Conservation (phyloP, 2,888 invertebrate species). For the Calliscelio sp. region DNA sequence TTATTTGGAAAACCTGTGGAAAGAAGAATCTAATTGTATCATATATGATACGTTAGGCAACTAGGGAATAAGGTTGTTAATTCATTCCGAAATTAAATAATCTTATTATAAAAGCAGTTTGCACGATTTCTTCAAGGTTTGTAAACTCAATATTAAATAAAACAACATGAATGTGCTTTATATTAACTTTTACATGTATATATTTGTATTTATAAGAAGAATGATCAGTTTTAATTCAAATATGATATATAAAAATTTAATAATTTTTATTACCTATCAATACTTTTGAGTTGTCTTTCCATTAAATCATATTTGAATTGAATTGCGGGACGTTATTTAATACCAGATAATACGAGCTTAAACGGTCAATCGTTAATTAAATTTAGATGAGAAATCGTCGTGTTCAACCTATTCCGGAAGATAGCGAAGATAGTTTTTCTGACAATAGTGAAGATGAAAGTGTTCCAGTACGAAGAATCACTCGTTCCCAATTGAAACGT, state of each 20-base stretch:
- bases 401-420: slow-evolving; percentile 31
- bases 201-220: slow-evolving; percentile 37
- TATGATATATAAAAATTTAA: slow-evolving; percentile 41
- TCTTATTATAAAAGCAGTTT: slow-evolving; percentile 38
- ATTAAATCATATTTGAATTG: slow-evolving; percentile 42
- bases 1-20: slow-evolving; percentile 46
- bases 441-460: slow-evolving; percentile 33
- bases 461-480: slow-evolving; percentile 22
- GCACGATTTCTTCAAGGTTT: slow-evolving; percentile 38
- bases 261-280: slow-evolving; percentile 40
- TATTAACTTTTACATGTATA: slow-evolving; percentile 30
- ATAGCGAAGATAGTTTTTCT: slow-evolving; percentile 46
- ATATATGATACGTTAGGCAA: slow-evolving; percentile 37
- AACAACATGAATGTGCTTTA: slow-evolving; percentile 40
- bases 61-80: slow-evolving; percentile 26
- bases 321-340: slow-evolving; percentile 39
- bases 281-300: slow-evolving; percentile 38
- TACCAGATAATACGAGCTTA: slow-evolving; percentile 35
- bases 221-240: slow-evolving; percentile 41
- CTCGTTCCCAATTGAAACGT: slow-evolving; percentile 32
- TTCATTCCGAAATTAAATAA: slow-evolving; percentile 31
- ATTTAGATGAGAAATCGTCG: slow-evolving; percentile 44
- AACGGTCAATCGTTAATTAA: slow-evolving; percentile 44
- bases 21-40: slow-evolving; percentile 41
- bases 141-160: slow-evolving; percentile 36